These are phyloP conservation scores for Babylonia areolata DNA, from an alignment of 1,140 invertebrate genomes.

Conservation along the genomic window DNA sequence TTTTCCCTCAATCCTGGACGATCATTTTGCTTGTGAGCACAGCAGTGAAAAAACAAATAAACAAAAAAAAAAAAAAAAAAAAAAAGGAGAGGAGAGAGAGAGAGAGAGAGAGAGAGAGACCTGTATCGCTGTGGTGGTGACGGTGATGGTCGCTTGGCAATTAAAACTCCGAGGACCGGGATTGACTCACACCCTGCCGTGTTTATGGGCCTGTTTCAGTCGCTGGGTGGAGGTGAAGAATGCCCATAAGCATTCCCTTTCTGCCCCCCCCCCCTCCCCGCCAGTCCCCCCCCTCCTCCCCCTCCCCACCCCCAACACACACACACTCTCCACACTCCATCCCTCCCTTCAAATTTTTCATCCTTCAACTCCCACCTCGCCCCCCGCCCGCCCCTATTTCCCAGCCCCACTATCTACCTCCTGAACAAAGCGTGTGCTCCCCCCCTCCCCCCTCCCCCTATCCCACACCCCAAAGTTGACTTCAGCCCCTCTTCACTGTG, in stretches of 20 bases:
- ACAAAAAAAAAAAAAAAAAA: neutral
- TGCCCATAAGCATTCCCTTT: constrained; percentile 2
- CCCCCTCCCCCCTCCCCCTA: neutral
- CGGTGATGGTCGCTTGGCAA: neutral
- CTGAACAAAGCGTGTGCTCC: neutral
- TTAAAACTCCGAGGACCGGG: neutral
- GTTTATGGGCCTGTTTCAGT: neutral
- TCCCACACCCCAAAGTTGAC: neutral
- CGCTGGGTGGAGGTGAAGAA: neutral
- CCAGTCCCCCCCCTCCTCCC: neutral
- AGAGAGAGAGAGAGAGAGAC: neutral
- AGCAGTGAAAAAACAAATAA: neutral
- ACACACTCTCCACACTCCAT: neutral
- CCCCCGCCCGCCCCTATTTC: neutral
- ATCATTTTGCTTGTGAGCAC: neutral
- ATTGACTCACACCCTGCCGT: neutral
- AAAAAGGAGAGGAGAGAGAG: too few relatives aligned
- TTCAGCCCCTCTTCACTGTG: too few relatives aligned
- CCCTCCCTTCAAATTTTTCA: neutral
- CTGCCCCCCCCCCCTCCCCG: neutral
- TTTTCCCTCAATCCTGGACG: neutral
- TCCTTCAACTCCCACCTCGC: neutral
- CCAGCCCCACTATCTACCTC: neutral
- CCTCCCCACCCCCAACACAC: neutral
- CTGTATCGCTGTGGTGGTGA: neutral